Evolutionary conservation across 2,888 invertebrate genomes (phyloP), one percentile per base, ranked within the genome.

Genomic region (Tenthredo scrophulariae): DNA sequence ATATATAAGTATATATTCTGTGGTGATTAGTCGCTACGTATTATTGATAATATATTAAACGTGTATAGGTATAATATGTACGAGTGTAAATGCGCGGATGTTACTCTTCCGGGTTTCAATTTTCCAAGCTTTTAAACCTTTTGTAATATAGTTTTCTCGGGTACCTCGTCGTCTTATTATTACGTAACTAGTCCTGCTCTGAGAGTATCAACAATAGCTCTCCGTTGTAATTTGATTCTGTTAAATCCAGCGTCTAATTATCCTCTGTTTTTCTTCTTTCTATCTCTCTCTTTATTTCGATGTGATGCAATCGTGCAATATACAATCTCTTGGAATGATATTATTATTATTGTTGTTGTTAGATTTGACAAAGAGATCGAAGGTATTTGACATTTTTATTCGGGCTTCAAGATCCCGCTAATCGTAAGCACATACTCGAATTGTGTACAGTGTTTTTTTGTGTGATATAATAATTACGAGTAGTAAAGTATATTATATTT

Each of bases 291-390:
- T 37, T 54, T 79, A 37, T 62, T 58, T 80, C 62, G 79, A 62
- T 80, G 79, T 80, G 79, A 80, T 80, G 79, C 79, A 80, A 80
- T 80, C 40, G 79, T 80, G 79, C 79, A 80, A 80, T 80, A 80
- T 62, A 62, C n/a, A 62, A 22, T 37, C 26, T 77, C 33, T 50
- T 72, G 18, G 26, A 26, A 65, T 65, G 65, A 65, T 67, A 33
- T 67, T 67, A 26, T 67, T 67, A 26, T 67, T 67, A 18, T 67
- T 33, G 18, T 67, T 67, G 33, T 15, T 67, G 33, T 67, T 67
- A 4, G 67, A 33, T 15, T 67, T 26, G 67, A 67, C 67, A 67
- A 29, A 18, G 67, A 67, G 67, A 22, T 67, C n/a, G 13, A 67
- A 33, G 67, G 26, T 67, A 67, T 67, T 67, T 29, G 15, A 33